Evolutionary conservation across 1,140 invertebrate genomes (phyloP).

Genomic region (Kradibia gibbosae): DNA sequence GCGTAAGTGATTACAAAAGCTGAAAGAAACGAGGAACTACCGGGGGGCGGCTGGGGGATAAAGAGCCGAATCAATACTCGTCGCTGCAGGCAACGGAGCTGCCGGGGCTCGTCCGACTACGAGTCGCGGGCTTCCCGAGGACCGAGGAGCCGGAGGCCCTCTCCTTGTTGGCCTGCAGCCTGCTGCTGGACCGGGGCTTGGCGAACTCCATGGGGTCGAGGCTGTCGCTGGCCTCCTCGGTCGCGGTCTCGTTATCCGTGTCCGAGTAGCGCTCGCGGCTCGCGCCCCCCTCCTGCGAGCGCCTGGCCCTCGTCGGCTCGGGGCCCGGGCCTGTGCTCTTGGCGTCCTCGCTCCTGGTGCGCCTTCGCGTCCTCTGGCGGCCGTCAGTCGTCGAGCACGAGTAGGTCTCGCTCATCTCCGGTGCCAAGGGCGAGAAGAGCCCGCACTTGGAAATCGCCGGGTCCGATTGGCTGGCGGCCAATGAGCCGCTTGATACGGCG

Average conservation of each 20-base stretch:
- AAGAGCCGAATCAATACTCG: neutral
- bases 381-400: conserved; percentile 7
- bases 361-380: conserved; percentile 40
- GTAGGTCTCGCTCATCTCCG: conserved; percentile 38
- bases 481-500: conserved; percentile 55
- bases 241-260: neutral
- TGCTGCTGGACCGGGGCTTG: conserved; percentile 49
- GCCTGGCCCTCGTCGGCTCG: conserved; percentile 29
- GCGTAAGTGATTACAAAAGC: too few relatives aligned
- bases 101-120: conserved; percentile 41
- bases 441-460: conserved; percentile 67
- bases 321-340: conserved; percentile 6
- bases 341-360: conserved; percentile 50
- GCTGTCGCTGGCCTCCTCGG: conserved; percentile 46
- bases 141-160: conserved; percentile 1
- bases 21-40: too few relatives aligned
- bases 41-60: too few relatives aligned
- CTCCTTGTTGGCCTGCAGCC: conserved; percentile 25
- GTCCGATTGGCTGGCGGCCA: conserved; percentile 64
- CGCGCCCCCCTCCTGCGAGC: neutral
- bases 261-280: conserved; percentile 46
- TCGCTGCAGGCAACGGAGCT: conserved; percentile 56
- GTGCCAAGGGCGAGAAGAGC: conserved; percentile 43
- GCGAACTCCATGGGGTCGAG: conserved; percentile 51
- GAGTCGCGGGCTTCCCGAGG: conserved; percentile 40